Base-by-base conservation (phyloP, 2,797 vertebrate genomes). In the Peromyscus nudipes region DNA sequence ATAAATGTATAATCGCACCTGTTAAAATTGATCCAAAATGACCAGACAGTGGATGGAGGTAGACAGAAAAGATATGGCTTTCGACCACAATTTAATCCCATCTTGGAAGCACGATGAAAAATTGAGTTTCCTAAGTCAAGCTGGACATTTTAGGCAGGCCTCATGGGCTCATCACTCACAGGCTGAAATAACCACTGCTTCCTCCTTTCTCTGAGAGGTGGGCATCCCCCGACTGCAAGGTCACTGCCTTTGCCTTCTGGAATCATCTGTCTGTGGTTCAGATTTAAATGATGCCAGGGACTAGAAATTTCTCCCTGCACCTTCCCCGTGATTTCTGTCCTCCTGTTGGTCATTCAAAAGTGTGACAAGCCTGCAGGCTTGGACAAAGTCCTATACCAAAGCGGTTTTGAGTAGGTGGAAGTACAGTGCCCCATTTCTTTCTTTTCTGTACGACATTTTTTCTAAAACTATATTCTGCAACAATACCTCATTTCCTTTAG, bases 401-500 rank as follows among this genome's bases (percentile, higher is more conserved):
- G 27, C 64, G n/a, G 14, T 65, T 86, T 52, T 67, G 29, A 55
- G 73, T 37, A 77, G 82, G 57, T 17, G 23, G 75, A 80, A 92
- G 55, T 76, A 76, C 49, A 12, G 5, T 25, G 27, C 29, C 37
- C 37, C 67, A 76, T 94, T 93, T 34, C 46, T 27, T 76, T 52
- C 52, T 81, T 93, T 95, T 86, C 79, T 43, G 60, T 21, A 19
- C 7, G 52, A 87, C 55, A 94, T 91, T 89, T 85, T 93, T 88
- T 85, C 77, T 80, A 96, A 86, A 93, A 95, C 87, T 84, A 84
- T 73, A 87, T 89, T 92, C 83, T 94, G 84, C 79, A 87, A 76
- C 82, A 91, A 94, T 29, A 60, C 85, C 40, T 96, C 95, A 75
- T 97, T 96, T 96, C 94, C 91, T 65, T 92, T 86, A 95, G 93